Evolutionary conservation across 1,140 invertebrate species (phyloP).

Genomic region (Camponotus floridanus): DNA sequence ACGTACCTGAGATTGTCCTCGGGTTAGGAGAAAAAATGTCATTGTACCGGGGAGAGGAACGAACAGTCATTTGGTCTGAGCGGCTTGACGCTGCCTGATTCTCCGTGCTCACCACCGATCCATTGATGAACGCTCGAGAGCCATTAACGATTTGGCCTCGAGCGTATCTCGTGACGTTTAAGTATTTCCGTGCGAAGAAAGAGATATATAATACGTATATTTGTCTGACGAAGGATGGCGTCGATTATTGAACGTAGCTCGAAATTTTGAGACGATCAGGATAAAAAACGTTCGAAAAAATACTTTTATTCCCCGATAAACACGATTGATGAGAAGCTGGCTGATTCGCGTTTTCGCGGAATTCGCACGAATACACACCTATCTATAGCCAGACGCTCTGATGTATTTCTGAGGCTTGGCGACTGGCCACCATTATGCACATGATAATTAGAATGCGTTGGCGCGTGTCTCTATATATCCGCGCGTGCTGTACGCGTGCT

Average conservation of each 20-base stretch:
- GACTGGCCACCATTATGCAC: conserved; percentile 85
- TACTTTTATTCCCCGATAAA: conserved; percentile 40
- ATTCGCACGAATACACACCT: conserved; percentile 78
- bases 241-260: background rate
- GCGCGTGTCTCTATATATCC: conserved; percentile 86
- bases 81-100: conserved; percentile 57
- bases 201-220: background rate
- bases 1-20: conserved; percentile 73
- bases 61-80: conserved; percentile 71
- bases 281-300: background rate
- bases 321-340: background rate
- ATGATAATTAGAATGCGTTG: conserved; percentile 87
- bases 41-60: conserved; percentile 68
- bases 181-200: conserved; percentile 17
- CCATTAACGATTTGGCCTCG: conserved; percentile 69
- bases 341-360: conserved; percentile 63
- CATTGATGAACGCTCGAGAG: conserved; percentile 67
- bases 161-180: conserved; percentile 35
- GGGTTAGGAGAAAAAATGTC: conserved; percentile 71
- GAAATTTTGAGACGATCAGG: background rate
- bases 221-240: background rate
- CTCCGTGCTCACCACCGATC: conserved; percentile 62
- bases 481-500: conserved; percentile 74
- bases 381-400: conserved; percentile 82
- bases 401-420: conserved; percentile 86